Percentiles rank a stretch among this genome's conserved stretches.
Conservation (phyloP, 2,113 vertebrate species). For the Eptatretus burgeri region DNA sequence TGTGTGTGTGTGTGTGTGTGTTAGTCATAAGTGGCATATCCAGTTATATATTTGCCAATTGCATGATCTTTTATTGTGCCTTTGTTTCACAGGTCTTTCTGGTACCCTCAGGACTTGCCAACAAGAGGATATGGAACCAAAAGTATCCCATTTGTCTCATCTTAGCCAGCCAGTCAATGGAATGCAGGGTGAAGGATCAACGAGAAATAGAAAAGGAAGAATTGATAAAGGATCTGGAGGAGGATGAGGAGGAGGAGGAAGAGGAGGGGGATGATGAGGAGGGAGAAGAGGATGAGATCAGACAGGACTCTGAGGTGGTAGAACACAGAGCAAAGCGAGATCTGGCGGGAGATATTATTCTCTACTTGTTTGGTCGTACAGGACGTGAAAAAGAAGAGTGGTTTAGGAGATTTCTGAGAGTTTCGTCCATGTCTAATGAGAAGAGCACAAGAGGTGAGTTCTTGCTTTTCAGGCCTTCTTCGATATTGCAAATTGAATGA, state of each 20-base stretch:
- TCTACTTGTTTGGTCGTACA: conserved; percentile 80
- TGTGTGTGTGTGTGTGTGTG: too few species aligned
- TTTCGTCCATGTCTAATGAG: conserved; percentile 15
- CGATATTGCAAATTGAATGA: too few species aligned
- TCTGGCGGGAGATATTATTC: conserved; percentile 18
- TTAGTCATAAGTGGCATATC: too few species aligned
- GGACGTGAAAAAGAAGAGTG: conserved; percentile 90
- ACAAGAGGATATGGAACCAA: conserved; percentile 91
- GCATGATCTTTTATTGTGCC: neutral
- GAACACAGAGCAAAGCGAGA: conserved; percentile 19
- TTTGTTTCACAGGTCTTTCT: conserved; percentile 35
- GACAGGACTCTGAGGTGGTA: conserved; percentile 15
- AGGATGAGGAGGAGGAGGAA: conserved; percentile 20
- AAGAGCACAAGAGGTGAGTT: too few species aligned
- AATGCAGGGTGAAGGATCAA: neutral
- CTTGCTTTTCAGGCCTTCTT: too few species aligned
- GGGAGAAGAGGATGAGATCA: conserved; percentile 31
- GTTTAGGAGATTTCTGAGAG: conserved; percentile 56
- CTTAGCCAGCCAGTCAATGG: conserved; percentile 30
- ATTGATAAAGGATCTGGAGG: conserved; percentile 25
- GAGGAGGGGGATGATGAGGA: conserved; percentile 23
- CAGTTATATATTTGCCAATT: too few species aligned
- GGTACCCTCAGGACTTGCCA: conserved; percentile 60
- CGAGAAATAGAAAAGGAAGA: neutral
- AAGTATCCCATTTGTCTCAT: conserved; percentile 92